Percentiles rank a stretch among this genome's conserved stretches.
Evolutionary conservation across 2,888 invertebrate species (phyloP).

Genomic region (Aporophyla nigra): DNA sequence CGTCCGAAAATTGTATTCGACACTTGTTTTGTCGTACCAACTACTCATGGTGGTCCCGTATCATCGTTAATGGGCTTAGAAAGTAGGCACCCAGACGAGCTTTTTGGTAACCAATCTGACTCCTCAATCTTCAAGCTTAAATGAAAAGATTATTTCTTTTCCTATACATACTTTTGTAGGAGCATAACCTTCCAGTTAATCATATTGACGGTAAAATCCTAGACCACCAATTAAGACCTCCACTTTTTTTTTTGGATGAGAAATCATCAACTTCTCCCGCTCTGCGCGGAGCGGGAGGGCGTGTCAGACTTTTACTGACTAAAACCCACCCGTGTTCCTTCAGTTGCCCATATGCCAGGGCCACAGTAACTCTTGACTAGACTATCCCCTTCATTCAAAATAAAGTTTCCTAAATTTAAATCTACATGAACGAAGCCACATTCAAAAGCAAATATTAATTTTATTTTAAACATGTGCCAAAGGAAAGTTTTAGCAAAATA

Average conservation of each 20-base stretch:
- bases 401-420: conserved; percentile 21
- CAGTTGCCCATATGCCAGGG: too few species aligned
- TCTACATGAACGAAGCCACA: conserved; percentile 27
- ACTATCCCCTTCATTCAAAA: background rate
- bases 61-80: too few species aligned
- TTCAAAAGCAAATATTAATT: conserved; percentile 51
- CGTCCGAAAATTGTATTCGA: too few species aligned
- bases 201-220: background rate
- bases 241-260: too few species aligned
- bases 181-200: background rate
- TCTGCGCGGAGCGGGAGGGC: too few species aligned
- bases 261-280: too few species aligned
- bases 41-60: too few species aligned
- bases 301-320: too few species aligned
- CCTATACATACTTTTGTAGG: background rate
- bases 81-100: background rate
- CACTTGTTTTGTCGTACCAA: too few species aligned
- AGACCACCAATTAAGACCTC: background rate
- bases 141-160: background rate
- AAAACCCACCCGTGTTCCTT: too few species aligned
- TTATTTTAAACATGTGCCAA: conserved; percentile 51
- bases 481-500: conserved; percentile 49
- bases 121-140: background rate
- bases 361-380: too few species aligned
- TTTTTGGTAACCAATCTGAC: background rate